Evolutionary conservation across 2,888 invertebrate species (phyloP), one percentile per base, ranked within the genome.

Genomic region (Strigamia transsilvanica): DNA sequence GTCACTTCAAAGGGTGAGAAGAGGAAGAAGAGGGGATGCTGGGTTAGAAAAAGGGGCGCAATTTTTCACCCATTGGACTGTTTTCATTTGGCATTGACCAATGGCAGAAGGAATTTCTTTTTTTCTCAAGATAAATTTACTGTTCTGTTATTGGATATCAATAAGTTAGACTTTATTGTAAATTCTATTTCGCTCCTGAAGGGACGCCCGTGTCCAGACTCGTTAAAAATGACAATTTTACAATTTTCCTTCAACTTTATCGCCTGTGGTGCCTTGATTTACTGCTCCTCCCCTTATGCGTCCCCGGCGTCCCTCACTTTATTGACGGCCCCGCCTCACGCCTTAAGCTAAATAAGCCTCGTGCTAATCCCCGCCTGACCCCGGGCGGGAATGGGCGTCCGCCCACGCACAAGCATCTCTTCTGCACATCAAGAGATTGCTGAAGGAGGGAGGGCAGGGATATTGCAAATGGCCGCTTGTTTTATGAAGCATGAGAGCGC

Each of bases 141-240:
- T 66, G 27, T 66, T 66, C 32, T 66, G 27, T 66, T 66, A 66
- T 66, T 66, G 66, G 66, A 66, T 66, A 66, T 66, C 66, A 66
- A 66, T 66, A 66, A 66, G 66, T 66, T 66, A 66, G 66, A 66
- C 27, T 66, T 66, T 66, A 66, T 66, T 66, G 66, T 66, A 66
- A 66, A 66, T 66, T 66, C 66, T 66, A 66, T 66, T 66, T 66
- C 66, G 66, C 15, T 66, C 66, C 27, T 66, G 66, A 66, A 27
- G 66, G 66, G 66, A 27, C 66, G 66, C 27, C 32, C 66, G 66
- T 66, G 66, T 66, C 66, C 66, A 66, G 66, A 66, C 66, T 66
- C 66, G 66, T 66, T 66, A 66, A 66, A 66, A 66, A 66, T 66
- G 66, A 66, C 66, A 66, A 66, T 66, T 66, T 66, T 66, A 66